Conservation (phyloP, 2,797 vertebrate genomes). For the Crocodylus rhombifer region DNA sequence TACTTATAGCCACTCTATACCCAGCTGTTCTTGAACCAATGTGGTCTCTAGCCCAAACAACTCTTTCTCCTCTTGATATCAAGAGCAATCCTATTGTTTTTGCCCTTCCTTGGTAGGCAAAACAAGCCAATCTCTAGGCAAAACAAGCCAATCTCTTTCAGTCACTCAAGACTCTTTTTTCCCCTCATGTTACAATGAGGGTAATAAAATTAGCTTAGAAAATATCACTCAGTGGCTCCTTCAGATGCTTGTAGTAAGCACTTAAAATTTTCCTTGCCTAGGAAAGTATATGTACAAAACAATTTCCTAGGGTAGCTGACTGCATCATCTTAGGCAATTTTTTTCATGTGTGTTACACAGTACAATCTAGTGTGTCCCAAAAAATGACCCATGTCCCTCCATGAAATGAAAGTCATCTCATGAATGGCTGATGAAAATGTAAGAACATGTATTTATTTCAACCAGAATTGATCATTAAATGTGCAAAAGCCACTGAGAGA, state of each 20-base stretch:
- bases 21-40: not conserved
- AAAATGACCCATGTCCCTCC: not conserved
- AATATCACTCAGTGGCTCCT: too few species aligned
- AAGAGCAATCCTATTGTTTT: not conserved
- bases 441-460: not conserved
- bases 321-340: not conserved
- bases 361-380: not conserved
- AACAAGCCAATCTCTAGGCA: not conserved
- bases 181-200: not conserved
- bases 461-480: not conserved
- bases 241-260: not conserved
- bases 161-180: not conserved
- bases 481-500: not conserved
- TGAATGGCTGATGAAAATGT: not conserved
- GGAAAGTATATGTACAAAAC: not conserved
- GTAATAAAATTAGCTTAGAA: not conserved
- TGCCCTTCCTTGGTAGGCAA: not conserved
- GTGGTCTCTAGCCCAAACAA: not conserved
- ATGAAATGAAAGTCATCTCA: not conserved
- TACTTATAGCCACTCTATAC: not conserved
- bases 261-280: not conserved
- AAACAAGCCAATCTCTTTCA: not conserved
- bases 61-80: not conserved
- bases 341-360: not conserved
- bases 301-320: not conserved